Percentiles rank a stretch among this genome's conserved stretches.
These are phyloP conservation scores for Tetramorium bicarinatum DNA, from an alignment of 2,888 invertebrate species.

Conservation along the genomic window DNA sequence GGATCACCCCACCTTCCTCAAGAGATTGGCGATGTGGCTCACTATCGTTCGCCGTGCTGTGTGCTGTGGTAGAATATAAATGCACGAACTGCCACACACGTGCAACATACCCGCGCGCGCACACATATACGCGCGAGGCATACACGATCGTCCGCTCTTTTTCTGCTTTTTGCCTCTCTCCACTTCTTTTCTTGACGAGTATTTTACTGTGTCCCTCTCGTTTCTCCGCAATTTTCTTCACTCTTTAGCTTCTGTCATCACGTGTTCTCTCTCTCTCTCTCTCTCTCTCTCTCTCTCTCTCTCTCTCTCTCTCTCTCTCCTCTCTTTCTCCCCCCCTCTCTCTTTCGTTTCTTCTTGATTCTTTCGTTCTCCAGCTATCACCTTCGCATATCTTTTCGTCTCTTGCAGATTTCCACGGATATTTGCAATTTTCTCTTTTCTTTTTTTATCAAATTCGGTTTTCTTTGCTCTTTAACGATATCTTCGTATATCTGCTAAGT, in stretches of 20 bases:
- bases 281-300: not conserved
- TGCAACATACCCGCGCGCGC: not conserved
- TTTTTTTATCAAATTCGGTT: not conserved
- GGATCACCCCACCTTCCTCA: constrained; percentile 27
- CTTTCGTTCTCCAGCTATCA: not conserved
- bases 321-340: not conserved
- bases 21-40: constrained; percentile 23
- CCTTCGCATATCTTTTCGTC: not conserved
- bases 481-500: not conserved
- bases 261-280: not conserved
- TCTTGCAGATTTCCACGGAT: not conserved
- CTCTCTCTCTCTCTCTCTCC: not conserved
- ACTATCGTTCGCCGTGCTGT: constrained; percentile 28
- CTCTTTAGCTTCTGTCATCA: constrained; percentile 28
- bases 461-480: not conserved
- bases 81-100: not conserved
- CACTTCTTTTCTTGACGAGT: constrained; percentile 8
- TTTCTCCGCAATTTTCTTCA: constrained; percentile 30
- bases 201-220: constrained; percentile 20
- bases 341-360: not conserved
- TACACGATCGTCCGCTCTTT: constrained; percentile 30
- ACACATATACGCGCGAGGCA: not conserved
- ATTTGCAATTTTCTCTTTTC: not conserved
- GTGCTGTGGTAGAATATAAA: not conserved
- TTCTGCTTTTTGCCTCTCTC: constrained; percentile 34